These are phyloP conservation scores for Pristionchus maxplancki DNA, from an alignment of 2,888 invertebrate genomes.

Conservation along the genomic window DNA sequence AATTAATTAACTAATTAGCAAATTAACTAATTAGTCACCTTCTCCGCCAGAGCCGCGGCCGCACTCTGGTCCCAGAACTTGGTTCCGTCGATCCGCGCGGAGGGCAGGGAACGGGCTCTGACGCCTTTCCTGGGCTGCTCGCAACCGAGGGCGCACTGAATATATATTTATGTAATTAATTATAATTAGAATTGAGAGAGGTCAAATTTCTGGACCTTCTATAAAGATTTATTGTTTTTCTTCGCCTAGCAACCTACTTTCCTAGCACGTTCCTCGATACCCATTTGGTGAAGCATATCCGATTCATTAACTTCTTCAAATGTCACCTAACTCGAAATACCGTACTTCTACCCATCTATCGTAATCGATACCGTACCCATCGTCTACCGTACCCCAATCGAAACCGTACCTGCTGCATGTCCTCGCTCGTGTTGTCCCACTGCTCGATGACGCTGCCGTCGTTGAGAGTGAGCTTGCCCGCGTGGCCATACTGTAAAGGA, in stretches of 20 bases:
- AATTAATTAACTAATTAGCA: too few relatives aligned
- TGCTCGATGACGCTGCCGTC: conserved; percentile 31
- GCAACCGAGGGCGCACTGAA: conserved; percentile 47
- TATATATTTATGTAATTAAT: neutral
- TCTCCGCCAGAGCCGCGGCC: conserved; percentile 55
- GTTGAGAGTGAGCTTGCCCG: neutral
- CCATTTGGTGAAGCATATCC: too few relatives aligned
- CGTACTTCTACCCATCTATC: neutral
- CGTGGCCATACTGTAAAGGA: conserved; percentile 34
- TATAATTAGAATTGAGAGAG: too few relatives aligned
- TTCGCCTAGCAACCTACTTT: too few relatives aligned
- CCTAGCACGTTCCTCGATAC: too few relatives aligned
- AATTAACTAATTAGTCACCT: too few relatives aligned
- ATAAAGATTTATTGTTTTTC: too few relatives aligned
- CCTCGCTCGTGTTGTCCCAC: conserved; percentile 21
- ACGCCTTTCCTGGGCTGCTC: conserved; percentile 47
- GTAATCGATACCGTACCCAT: neutral
- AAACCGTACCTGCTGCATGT: conserved; percentile 53
- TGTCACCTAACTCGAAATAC: neutral
- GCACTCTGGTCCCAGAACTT: conserved; percentile 64
- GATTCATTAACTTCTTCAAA: neutral
- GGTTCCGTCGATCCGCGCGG: conserved; percentile 58
- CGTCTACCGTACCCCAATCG: too few relatives aligned
- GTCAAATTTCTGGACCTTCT: too few relatives aligned
- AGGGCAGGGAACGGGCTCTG: neutral